Conservation (phyloP, 2,113 vertebrate species). For the Amia ocellicauda region DNA sequence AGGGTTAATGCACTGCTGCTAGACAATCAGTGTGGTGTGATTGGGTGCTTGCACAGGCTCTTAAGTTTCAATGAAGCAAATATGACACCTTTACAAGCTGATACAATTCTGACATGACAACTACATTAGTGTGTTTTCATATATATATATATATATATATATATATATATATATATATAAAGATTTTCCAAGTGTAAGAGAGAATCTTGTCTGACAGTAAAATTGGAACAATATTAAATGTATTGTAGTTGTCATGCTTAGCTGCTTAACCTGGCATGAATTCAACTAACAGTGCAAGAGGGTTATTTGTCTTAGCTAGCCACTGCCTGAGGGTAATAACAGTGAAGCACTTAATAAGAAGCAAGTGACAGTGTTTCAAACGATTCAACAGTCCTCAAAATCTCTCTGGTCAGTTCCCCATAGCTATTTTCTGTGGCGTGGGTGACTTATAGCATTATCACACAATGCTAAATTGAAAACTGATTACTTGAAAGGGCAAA, state of each 20-base stretch:
- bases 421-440: conserved; percentile 62
- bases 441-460: conserved; percentile 67
- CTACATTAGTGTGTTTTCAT: conserved; percentile 28
- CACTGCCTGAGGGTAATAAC: conserved; percentile 46
- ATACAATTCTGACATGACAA: conserved; percentile 29
- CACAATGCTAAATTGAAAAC: conserved; percentile 32
- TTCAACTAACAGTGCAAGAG: conserved; percentile 51
- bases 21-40: background rate
- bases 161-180: conserved; percentile 47
- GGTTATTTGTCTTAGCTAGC: conserved; percentile 65
- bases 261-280: conserved; percentile 52
- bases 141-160: too few species aligned
- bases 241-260: conserved; percentile 37
- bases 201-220: conserved; percentile 32
- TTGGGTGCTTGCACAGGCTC: background rate
- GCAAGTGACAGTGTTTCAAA: conserved; percentile 64
- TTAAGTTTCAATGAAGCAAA: background rate
- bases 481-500: conserved; percentile 41
- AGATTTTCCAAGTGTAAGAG: conserved; percentile 39
- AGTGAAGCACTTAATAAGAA: conserved; percentile 67
- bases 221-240: conserved; percentile 33
- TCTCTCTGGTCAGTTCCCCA: conserved; percentile 57
- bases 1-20: background rate
- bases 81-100: conserved; percentile 27
- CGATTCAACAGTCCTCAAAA: conserved; percentile 48